Evolutionary conservation across 1,140 invertebrate genomes (phyloP).

Genomic region (Hylaeus anthracinus): DNA sequence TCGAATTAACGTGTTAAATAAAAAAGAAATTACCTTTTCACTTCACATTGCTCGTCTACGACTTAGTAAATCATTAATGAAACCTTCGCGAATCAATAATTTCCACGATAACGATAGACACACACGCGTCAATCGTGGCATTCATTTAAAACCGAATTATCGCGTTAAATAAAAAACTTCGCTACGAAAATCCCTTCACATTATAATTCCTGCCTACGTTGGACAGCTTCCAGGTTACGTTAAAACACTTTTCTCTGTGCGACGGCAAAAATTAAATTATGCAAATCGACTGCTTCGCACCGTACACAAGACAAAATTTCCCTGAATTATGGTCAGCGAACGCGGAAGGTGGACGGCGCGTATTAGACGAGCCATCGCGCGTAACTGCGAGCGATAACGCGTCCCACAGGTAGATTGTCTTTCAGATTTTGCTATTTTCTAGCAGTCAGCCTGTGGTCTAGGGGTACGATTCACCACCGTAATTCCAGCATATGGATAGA

Average conservation of each 20-base stretch:
- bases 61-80: no score
- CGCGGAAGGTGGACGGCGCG: not conserved
- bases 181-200: no score
- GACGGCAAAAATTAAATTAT: not conserved
- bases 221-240: no score
- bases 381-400: not conserved
- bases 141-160: no score
- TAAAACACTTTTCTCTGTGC: not conserved
- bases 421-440: slow-evolving; percentile 65
- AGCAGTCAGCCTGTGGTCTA: slow-evolving; percentile 78
- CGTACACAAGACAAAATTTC: not conserved
- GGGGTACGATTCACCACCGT: slow-evolving; percentile 70
- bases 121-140: no score
- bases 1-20: no score
- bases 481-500: slow-evolving; percentile 50
- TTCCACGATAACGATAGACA: no score
- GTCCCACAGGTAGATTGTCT: slow-evolving; percentile 59
- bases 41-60: no score
- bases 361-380: slow-evolving; percentile 4
- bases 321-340: not conserved
- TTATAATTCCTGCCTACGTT: no score
- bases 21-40: no score
- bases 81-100: no score
- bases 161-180: no score
- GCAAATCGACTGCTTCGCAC: not conserved